These are phyloP conservation scores for Eutrigla gurnardus DNA, from an alignment of 2,797 vertebrate species.

Conservation along the genomic window DNA sequence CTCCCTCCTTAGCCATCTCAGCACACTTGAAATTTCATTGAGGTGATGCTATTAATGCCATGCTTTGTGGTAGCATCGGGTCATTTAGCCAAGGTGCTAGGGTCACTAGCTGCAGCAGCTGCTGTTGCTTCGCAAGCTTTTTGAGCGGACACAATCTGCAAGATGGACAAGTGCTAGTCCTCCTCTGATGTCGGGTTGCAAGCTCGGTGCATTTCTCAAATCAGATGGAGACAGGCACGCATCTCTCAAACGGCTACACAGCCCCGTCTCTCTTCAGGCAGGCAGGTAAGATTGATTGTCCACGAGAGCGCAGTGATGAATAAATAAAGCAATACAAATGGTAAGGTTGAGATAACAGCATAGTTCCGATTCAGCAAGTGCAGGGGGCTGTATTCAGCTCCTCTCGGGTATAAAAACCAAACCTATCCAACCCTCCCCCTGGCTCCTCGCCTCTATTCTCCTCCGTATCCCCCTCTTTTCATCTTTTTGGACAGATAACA, in stretches of 20 bases:
- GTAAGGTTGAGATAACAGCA: slow-evolving; percentile 67
- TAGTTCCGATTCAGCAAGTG: slow-evolving; percentile 44
- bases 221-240: slow-evolving; percentile 54
- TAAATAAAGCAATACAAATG: slow-evolving; percentile 77
- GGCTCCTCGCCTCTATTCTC: slow-evolving; percentile 36
- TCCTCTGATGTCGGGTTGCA: slow-evolving; percentile 62
- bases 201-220: slow-evolving; percentile 61
- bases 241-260: slow-evolving; percentile 53
- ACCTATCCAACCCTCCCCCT: slow-evolving; percentile 33
- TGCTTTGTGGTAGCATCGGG: slow-evolving; percentile 80
- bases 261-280: slow-evolving; percentile 61
- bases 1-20: slow-evolving; percentile 36
- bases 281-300: slow-evolving; percentile 76
- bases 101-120: slow-evolving; percentile 63
- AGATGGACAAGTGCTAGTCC: slow-evolving; percentile 42
- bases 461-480: slow-evolving; percentile 53
- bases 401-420: slow-evolving; percentile 51
- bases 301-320: slow-evolving; percentile 65
- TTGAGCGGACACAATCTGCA: slow-evolving; percentile 35
- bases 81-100: slow-evolving; percentile 66
- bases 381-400: slow-evolving; percentile 42
- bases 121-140: slow-evolving; percentile 60
- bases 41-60: slow-evolving; percentile 77
- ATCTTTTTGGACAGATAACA: slow-evolving; percentile 71
- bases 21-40: slow-evolving; percentile 78